These are phyloP conservation scores for Hydrotaea cyrtoneurina DNA, from an alignment of 2,888 invertebrate species.

Conservation along the genomic window DNA sequence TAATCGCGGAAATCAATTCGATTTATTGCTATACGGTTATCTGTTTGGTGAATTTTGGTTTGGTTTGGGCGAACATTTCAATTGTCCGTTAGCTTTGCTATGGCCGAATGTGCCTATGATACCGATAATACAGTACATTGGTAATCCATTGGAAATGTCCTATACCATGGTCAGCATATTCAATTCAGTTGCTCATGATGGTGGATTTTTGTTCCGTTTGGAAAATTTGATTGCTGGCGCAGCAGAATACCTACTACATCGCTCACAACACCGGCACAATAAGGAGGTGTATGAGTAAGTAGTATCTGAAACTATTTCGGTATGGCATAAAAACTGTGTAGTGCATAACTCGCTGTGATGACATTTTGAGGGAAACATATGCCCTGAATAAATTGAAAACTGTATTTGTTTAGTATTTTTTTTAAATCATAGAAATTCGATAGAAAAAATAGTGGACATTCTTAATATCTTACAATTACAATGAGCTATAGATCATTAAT, in stretches of 20 bases:
- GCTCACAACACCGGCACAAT: background rate
- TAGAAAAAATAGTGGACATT: too few species aligned
- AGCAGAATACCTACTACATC: background rate
- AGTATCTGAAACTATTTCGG: background rate
- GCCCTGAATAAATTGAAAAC: too few species aligned
- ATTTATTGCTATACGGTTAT: slow-evolving; percentile 72
- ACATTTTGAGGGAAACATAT: too few species aligned
- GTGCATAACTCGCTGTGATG: too few species aligned
- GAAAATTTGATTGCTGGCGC: slow-evolving; percentile 53
- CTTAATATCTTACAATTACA: too few species aligned
- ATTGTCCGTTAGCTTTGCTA: slow-evolving; percentile 71
- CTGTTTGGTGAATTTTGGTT: slow-evolving; percentile 69
- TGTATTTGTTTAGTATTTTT: too few species aligned
- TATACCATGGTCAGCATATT: slow-evolving; percentile 61
- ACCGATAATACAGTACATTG: slow-evolving; percentile 65
- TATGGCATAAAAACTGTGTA: too few species aligned
- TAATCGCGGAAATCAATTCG: slow-evolving; percentile 69
- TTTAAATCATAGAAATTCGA: too few species aligned
- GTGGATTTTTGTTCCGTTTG: slow-evolving; percentile 66
- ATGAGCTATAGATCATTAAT: too few species aligned
- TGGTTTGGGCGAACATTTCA: slow-evolving; percentile 72
- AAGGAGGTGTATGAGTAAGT: slow-evolving; percentile 55
- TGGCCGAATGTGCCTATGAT: slow-evolving; percentile 66
- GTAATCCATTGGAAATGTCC: slow-evolving; percentile 68
- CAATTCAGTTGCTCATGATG: slow-evolving; percentile 13